Evolutionary conservation across 2,888 invertebrate species (phyloP).

Genomic region (Rhodophaea formosa): DNA sequence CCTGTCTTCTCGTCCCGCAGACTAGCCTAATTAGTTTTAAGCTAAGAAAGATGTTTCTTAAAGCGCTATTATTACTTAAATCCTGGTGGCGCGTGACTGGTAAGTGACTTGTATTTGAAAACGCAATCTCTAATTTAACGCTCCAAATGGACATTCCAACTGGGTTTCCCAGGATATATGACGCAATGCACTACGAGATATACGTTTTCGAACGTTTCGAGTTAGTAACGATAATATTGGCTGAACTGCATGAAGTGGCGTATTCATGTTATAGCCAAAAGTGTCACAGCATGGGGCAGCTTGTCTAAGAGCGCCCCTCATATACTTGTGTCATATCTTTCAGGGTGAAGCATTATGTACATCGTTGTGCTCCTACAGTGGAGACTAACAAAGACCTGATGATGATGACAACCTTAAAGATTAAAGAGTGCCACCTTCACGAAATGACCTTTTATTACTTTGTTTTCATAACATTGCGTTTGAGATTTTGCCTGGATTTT

Average conservation of each 20-base stretch:
- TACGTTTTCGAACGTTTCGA: background rate
- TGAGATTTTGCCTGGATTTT: no score
- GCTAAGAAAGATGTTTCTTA: background rate
- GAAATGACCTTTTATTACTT: no score
- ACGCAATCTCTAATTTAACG: background rate
- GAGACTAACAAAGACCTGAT: no score
- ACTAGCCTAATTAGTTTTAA: background rate
- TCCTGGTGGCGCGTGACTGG: background rate
- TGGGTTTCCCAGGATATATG: conserved; percentile 3
- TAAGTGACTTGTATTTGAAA: background rate
- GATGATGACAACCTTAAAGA: no score
- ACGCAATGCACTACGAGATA: background rate
- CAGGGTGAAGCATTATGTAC: no score
- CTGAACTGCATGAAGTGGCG: background rate
- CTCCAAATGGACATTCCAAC: background rate
- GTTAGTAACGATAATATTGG: background rate
- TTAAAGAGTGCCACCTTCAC: no score
- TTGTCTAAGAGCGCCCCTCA: no score
- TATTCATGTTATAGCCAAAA: no score
- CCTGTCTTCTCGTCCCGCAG: background rate
- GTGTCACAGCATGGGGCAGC: no score
- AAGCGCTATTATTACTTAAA: background rate
- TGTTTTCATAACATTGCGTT: no score
- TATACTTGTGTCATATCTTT: no score
- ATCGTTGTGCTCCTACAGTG: no score